Evolutionary conservation across 30 jellyfish, hydroid and myxozoan genomes (phyloP), one percentile per base, ranked within the genome.

Genomic region (Aurelia aurita): DNA sequence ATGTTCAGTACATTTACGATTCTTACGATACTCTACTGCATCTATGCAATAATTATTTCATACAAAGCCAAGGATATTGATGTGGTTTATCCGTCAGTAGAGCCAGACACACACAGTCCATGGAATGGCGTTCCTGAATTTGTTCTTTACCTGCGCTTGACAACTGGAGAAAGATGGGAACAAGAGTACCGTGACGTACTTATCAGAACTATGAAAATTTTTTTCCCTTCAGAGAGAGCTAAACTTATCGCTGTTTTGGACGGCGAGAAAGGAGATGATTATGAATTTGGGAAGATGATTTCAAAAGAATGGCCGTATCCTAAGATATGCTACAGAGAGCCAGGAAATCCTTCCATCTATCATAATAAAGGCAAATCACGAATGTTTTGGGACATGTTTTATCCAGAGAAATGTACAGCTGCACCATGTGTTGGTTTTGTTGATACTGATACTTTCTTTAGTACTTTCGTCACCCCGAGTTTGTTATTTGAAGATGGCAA

Each of bases 371-470:
- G 91, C 23, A 71, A 73, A 16, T 46, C 81, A 32, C 47, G 97
- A 26, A 89, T 80, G 94, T 89, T 14, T 54, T 71, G 68, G 82
- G 97, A 89, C 26, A 72, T 72, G 97, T 44, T 79, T 25, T 64
- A 77, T 60, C 78, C 93, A 25, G 97, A 89, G 11, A 61, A 60
- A 62, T 89, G 91, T 45, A 80, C 94, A 20, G 55, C 60, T 14
- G 76, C 89, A 1, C 74, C 65, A n/a, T 89, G 29, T 46, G 74
- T 89, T 77, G 97, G 94, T 6, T 89, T 69, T 72, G 90, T 89
- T 16, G 97, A 89, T 64, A 79, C 94, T 0, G 97, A 89, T 49
- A 80, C 89, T 7, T 59, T 89, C 35, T 79, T 89, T 75, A 69
- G 77, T n/a, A 79, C 94, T 5, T 63, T 22, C 22, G 95, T 89